A percentile compares a stretch with the other conserved stretches of the same genome.
phyloP scores from a whole-genome alignment of 2,888 invertebrate species.

The Alloplasta piceator region DNA sequence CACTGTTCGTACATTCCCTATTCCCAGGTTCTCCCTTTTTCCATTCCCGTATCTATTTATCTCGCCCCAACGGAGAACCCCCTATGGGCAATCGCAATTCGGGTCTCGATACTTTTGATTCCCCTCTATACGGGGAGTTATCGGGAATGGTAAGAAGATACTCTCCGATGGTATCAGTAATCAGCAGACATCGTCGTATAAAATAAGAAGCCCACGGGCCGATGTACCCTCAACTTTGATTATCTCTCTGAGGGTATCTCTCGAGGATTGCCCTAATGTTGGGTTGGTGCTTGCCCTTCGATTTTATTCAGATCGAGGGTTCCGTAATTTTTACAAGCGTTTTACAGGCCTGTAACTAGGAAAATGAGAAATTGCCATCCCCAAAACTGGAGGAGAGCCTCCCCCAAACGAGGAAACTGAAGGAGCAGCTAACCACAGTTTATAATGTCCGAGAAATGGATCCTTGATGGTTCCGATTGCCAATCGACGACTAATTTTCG shows the following conservation, averaged over 20 bases:
- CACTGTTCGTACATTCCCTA: background rate
- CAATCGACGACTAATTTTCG: constrained; percentile 63
- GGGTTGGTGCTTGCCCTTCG: too few relatives aligned
- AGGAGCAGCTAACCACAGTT: background rate
- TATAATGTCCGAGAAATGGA: constrained; percentile 46
- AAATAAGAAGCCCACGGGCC: background rate
- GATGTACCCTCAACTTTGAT: too few relatives aligned
- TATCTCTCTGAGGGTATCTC: background rate
- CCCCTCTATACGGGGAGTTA: constrained; percentile 30
- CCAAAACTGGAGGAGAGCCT: background rate
- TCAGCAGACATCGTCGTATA: constrained; percentile 8
- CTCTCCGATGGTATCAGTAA: constrained; percentile 12
- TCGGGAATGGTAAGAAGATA: constrained; percentile 28
- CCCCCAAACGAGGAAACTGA: background rate
- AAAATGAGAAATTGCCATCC: constrained; percentile 33
- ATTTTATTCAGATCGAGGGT: constrained; percentile 19
- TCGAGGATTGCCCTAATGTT: background rate
- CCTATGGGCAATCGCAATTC: constrained; percentile 35
- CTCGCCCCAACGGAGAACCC: constrained; percentile 19
- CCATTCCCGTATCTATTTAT: background rate
- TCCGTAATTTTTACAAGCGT: background rate
- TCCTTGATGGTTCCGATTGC: constrained; percentile 57
- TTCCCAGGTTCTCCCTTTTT: background rate
- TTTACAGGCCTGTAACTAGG: background rate
- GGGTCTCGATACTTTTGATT: constrained; percentile 41